These are phyloP conservation scores for Ormia ochracea DNA, from an alignment of 2,888 invertebrate genomes.

Conservation along the genomic window DNA sequence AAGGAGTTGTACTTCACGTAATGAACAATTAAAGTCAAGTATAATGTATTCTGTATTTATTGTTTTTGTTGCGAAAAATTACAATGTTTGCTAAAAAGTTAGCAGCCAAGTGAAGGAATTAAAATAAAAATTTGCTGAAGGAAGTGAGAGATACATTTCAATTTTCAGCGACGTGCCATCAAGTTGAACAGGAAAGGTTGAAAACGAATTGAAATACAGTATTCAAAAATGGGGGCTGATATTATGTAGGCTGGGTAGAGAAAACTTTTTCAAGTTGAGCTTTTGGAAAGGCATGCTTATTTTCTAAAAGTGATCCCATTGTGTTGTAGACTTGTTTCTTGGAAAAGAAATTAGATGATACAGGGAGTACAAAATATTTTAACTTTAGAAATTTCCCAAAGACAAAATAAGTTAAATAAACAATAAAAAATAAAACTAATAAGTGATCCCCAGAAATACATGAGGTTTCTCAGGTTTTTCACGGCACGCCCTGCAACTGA, in stretches of 20 bases:
- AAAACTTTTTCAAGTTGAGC: not conserved
- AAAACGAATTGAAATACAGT: constrained; percentile 6
- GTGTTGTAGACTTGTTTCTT: no score
- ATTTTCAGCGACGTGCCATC: constrained; percentile 49
- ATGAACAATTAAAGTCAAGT: constrained; percentile 44
- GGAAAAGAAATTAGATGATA: no score
- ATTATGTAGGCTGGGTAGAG: not conserved
- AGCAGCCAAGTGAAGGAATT: constrained; percentile 3
- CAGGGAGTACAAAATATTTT: no score
- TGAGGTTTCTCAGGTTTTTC: no score
- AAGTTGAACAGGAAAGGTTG: not conserved
- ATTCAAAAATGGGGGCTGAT: constrained; percentile 9
- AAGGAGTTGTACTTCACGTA: constrained; percentile 9
- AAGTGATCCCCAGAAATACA: no score
- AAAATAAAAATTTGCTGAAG: constrained; percentile 3
- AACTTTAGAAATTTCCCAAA: no score
- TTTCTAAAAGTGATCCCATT: no score
- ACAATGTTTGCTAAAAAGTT: constrained; percentile 14
- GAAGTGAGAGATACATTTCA: constrained; percentile 42
- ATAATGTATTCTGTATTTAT: constrained; percentile 7
- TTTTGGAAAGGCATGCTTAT: not conserved
- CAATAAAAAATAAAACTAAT: no score
- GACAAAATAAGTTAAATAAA: no score
- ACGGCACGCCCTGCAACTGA: no score
- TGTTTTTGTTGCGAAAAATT: constrained; percentile 12